A percentile compares a stretch with the other conserved stretches of the same genome.
Evolutionary conservation across 2,888 invertebrate species (phyloP).

Genomic region (Argyresthia goedartella): DNA sequence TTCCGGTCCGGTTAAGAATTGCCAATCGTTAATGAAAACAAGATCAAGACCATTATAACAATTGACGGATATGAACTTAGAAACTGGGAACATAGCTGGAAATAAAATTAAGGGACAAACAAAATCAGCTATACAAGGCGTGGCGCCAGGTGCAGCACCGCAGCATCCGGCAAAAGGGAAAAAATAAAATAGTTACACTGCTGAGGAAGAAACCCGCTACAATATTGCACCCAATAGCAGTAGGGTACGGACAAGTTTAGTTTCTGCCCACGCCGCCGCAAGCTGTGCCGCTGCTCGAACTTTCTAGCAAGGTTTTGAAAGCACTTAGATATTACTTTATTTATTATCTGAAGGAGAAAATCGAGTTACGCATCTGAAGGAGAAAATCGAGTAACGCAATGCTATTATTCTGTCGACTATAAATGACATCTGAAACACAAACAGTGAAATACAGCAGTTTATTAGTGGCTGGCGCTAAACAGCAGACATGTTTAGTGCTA

Average conservation of each 20-base stretch:
- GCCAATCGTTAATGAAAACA: too few species aligned
- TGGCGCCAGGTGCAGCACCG: conserved; percentile 50
- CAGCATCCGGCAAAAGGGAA: conserved; percentile 40
- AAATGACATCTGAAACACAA: too few species aligned
- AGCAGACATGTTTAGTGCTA: too few species aligned
- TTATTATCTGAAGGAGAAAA: too few species aligned
- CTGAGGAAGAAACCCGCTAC: conserved; percentile 14
- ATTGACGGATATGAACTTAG: too few species aligned
- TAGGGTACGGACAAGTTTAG: neutral
- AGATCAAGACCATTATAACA: too few species aligned
- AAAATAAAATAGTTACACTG: conserved; percentile 9
- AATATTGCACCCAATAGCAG: conserved; percentile 22
- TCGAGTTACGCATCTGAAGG: too few species aligned
- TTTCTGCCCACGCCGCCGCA: neutral
- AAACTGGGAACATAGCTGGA: neutral
- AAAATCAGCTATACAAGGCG: neutral
- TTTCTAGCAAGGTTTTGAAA: neutral
- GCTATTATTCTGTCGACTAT: too few species aligned
- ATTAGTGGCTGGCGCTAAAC: too few species aligned
- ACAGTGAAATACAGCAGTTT: too few species aligned
- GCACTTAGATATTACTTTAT: neutral
- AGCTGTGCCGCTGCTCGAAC: neutral
- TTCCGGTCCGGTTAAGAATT: too few species aligned
- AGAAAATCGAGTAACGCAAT: too few species aligned
- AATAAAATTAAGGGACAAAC: conserved; percentile 12